Evolutionary conservation across 2,888 invertebrate species (phyloP).

Genomic region (Leucophenga montana): DNA sequence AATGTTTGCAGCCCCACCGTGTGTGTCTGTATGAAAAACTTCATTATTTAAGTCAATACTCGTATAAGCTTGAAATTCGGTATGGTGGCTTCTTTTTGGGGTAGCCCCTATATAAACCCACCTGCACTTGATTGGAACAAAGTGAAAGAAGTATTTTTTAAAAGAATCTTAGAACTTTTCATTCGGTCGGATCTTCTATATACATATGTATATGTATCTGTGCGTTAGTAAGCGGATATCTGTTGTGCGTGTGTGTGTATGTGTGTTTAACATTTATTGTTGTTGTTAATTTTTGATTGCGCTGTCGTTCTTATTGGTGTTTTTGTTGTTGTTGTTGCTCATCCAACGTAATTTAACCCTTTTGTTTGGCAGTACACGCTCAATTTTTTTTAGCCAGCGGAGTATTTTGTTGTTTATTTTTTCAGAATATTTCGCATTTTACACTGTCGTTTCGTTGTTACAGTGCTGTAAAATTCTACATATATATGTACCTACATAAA

Average conservation of each 20-base stretch:
- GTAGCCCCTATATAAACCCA: no score
- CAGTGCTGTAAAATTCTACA: not conserved
- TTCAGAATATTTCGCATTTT: not conserved
- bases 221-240: constrained; percentile 23
- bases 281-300: constrained; percentile 24
- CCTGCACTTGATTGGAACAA: no score
- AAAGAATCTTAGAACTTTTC: not conserved
- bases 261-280: constrained; percentile 10
- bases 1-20: no score
- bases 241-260: constrained; percentile 3
- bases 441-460: no score
- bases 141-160: not conserved
- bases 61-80: no score
- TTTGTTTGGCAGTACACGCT: not conserved
- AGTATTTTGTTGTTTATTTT: constrained; percentile 6
- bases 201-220: constrained; percentile 44
- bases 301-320: not conserved
- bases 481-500: not conserved
- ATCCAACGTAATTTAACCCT: not conserved
- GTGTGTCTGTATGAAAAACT: no score
- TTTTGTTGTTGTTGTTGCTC: not conserved
- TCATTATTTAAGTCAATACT: no score
- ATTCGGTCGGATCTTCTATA: constrained; percentile 37
- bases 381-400: not conserved
- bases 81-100: no score